These are phyloP conservation scores for Amiota communis DNA, from an alignment of 2,888 invertebrate genomes.

Conservation along the genomic window DNA sequence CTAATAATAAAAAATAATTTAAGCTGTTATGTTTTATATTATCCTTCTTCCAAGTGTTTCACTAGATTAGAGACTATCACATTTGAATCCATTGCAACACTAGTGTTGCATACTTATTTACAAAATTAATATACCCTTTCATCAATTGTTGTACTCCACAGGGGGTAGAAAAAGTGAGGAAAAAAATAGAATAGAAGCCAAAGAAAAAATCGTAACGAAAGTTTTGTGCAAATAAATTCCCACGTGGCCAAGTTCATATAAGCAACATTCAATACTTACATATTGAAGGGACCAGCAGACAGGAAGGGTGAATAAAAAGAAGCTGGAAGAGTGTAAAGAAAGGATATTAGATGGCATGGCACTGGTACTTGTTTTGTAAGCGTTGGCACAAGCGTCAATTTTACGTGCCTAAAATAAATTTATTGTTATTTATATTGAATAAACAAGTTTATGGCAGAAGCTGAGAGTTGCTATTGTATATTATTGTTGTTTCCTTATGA, in stretches of 20 bases:
- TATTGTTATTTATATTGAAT: slow-evolving; percentile 34
- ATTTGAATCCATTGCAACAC: too few relatives aligned
- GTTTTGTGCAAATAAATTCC: slow-evolving; percentile 22
- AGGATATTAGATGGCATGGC: slow-evolving; percentile 23
- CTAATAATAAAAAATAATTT: too few relatives aligned
- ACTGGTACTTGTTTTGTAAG: slow-evolving; percentile 48
- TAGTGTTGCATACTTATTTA: too few relatives aligned
- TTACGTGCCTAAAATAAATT: slow-evolving; percentile 53
- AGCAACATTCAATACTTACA: not conserved
- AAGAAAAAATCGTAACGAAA: slow-evolving; percentile 1
- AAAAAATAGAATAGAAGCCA: not conserved
- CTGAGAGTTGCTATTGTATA: not conserved
- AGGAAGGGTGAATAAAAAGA: not conserved
- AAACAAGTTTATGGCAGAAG: slow-evolving; percentile 27
- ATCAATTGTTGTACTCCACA: not conserved
- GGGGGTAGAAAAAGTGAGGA: not conserved
- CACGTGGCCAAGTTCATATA: not conserved
- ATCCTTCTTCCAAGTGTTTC: too few relatives aligned
- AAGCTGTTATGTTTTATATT: too few relatives aligned
- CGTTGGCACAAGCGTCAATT: slow-evolving; percentile 43
- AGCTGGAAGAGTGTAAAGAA: not conserved
- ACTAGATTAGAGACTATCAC: too few relatives aligned
- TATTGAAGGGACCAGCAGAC: not conserved
- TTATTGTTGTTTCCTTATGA: too few relatives aligned
- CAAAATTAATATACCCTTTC: too few relatives aligned